Conservation (phyloP, 2,797 vertebrate species). For the Hemitrygon akajei region DNA sequence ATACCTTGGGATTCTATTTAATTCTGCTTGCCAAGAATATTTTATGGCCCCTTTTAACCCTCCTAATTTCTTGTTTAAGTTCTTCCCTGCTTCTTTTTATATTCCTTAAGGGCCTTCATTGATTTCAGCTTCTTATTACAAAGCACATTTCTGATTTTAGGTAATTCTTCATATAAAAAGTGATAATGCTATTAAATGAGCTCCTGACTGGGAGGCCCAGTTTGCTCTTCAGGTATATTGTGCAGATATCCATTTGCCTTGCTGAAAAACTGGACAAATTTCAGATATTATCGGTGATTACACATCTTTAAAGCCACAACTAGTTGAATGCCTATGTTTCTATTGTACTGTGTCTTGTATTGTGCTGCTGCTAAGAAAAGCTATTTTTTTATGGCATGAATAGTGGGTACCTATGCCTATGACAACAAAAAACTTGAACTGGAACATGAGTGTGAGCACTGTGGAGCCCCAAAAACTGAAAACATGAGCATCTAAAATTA, state of each 20-base stretch:
- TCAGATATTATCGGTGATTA: not conserved
- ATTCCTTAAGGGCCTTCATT: too few species aligned
- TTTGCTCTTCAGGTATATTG: not conserved
- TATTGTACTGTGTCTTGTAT: too few species aligned
- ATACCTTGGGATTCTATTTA: too few species aligned
- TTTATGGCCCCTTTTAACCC: too few species aligned
- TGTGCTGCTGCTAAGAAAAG: too few species aligned
- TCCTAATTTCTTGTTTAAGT: too few species aligned
- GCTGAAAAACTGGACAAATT: not conserved
- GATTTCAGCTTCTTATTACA: not conserved
- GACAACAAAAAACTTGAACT: too few species aligned
- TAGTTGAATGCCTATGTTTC: not conserved
- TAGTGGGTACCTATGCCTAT: too few species aligned
- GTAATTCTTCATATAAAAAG: not conserved
- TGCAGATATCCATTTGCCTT: not conserved
- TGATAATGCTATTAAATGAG: not conserved
- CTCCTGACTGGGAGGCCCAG: not conserved
- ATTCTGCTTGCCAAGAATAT: too few species aligned
- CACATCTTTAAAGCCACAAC: not conserved
- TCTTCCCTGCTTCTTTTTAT: too few species aligned
- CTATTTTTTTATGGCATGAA: too few species aligned
- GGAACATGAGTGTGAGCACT: not conserved
- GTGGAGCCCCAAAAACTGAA: not conserved
- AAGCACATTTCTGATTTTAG: not conserved
- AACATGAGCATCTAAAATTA: not conserved